A percentile compares a stretch with the other conserved stretches of the same genome.
These are phyloP conservation scores for Goniozus legneri DNA, from an alignment of 1,140 invertebrate species.

Conservation along the genomic window DNA sequence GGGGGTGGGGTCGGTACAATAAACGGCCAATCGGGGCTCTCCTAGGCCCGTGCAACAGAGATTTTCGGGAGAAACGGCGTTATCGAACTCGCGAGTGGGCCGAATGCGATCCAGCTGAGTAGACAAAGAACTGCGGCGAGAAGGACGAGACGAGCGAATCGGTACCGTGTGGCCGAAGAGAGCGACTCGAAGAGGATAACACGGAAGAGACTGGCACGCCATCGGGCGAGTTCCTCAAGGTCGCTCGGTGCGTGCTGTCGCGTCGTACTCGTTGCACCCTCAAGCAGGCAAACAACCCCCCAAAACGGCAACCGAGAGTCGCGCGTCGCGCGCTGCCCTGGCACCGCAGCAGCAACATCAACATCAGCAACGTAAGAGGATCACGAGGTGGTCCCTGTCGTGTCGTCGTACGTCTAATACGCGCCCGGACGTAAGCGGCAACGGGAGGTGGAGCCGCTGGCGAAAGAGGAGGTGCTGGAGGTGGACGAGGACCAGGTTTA, in stretches of 20 bases:
- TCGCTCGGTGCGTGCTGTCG: conserved; percentile 44
- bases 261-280: too few relatives aligned
- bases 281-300: too few relatives aligned
- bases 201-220: conserved; percentile 29
- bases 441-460: too few relatives aligned
- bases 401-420: too few relatives aligned
- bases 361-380: too few relatives aligned
- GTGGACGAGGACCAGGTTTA: too few relatives aligned
- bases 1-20: neutral
- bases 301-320: conserved; percentile 56
- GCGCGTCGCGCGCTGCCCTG: conserved; percentile 49
- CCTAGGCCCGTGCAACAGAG: neutral
- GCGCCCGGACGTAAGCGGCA: too few relatives aligned
- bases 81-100: too few relatives aligned
- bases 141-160: neutral
- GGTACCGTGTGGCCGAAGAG: neutral
- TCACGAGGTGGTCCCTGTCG: too few relatives aligned
- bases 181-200: conserved; percentile 15
- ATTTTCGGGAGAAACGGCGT: too few relatives aligned
- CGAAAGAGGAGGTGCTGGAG: too few relatives aligned
- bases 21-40: neutral
- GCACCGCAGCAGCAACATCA: conserved; percentile 17
- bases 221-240: conserved; percentile 41
- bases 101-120: too few relatives aligned
- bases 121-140: neutral